Conservation (phyloP, 2,113 vertebrate genomes). For the Poeciliopsis retropinna region DNA sequence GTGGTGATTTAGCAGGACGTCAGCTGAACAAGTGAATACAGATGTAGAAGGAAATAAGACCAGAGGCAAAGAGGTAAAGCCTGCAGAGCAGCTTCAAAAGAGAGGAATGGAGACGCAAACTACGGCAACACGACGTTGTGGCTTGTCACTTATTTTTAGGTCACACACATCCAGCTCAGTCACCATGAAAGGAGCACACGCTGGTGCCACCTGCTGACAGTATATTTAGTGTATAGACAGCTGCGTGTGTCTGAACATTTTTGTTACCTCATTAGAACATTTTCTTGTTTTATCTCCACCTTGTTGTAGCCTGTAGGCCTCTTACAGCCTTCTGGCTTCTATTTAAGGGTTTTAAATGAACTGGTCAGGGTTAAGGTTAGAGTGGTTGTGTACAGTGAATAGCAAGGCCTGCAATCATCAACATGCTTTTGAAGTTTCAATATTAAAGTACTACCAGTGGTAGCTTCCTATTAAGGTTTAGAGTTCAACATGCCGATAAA, state of each 20-base stretch:
- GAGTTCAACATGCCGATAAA: neutral
- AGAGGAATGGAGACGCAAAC: conserved; percentile 6
- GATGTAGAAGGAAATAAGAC: neutral
- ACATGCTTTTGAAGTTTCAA: neutral
- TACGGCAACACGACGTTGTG: conserved; percentile 28
- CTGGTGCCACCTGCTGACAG: conserved; percentile 61
- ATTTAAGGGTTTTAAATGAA: neutral
- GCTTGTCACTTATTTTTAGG: conserved; percentile 63
- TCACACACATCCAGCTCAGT: conserved; percentile 47
- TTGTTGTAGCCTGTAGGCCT: neutral
- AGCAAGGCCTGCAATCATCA: too few relatives aligned
- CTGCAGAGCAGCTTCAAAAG: neutral
- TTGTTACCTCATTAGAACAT: neutral
- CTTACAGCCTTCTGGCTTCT: neutral
- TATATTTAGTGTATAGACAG: conserved; percentile 40
- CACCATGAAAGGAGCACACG: conserved; percentile 44
- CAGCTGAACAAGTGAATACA: neutral
- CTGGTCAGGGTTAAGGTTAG: neutral
- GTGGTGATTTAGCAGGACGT: neutral
- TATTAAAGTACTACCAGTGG: neutral
- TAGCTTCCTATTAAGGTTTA: neutral
- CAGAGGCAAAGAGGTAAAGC: neutral
- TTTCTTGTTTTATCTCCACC: neutral
- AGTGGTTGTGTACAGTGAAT: neutral
- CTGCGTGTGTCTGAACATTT: conserved; percentile 24